phyloP scores from a whole-genome alignment of 1,140 invertebrate species.

The Philaenus spumarius region DNA sequence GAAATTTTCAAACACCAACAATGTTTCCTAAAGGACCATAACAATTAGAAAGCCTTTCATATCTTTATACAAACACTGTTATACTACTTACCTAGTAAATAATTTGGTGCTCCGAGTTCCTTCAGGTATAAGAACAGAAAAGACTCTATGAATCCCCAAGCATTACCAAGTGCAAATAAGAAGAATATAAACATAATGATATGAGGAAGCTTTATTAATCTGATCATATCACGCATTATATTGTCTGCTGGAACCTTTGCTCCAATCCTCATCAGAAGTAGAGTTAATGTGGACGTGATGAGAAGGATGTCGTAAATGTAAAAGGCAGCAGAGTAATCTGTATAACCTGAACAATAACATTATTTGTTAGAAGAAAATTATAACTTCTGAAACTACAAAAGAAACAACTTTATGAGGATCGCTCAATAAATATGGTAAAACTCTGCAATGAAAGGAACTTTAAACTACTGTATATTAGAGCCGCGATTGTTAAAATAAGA shows the following conservation, averaged over 20 bases:
- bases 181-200: conserved; percentile 69
- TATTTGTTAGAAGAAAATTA: no score
- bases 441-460: no score
- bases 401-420: no score
- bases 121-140: conserved; percentile 78
- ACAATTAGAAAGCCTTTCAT: no score
- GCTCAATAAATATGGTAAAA: no score
- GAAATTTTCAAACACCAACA: no score
- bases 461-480: no score
- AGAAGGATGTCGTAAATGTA: conserved; percentile 65
- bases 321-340: conserved; percentile 70
- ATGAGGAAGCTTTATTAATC: conserved; percentile 64
- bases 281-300: conserved; percentile 57
- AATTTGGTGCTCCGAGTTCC: conserved; percentile 70
- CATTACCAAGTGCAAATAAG: conserved; percentile 65
- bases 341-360: conserved; percentile 51
- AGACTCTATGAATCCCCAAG: conserved; percentile 80
- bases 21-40: no score
- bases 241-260: conserved; percentile 65
- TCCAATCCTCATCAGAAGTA: conserved; percentile 62
- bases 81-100: conserved; percentile 57
- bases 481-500: no score
- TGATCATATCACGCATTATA: conserved; percentile 57
- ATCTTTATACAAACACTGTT: background rate
- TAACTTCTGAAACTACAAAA: no score